These are phyloP conservation scores for Drosophila nr. perissopoda DNA, from an alignment of 2,888 invertebrate species.

Conservation along the genomic window DNA sequence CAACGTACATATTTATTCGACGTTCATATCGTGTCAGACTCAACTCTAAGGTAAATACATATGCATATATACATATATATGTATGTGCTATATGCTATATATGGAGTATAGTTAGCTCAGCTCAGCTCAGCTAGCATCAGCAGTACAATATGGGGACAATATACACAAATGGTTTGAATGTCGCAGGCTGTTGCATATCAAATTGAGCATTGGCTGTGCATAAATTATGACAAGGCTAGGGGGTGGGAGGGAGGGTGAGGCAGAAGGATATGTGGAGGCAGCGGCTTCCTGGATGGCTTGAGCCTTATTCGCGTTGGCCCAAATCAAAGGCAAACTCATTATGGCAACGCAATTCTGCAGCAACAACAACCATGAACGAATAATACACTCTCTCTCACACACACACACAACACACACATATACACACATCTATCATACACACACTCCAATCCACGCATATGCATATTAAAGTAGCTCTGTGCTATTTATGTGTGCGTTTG, in stretches of 20 bases:
- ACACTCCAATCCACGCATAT: slow-evolving; percentile 49
- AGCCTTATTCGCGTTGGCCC: slow-evolving; percentile 53
- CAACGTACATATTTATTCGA: slow-evolving; percentile 29
- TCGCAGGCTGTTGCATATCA: slow-evolving; percentile 66
- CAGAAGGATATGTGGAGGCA: slow-evolving; percentile 11
- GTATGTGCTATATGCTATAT: neutral
- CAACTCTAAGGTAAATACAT: slow-evolving; percentile 60
- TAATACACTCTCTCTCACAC: slow-evolving; percentile 18
- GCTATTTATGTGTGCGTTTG: slow-evolving; percentile 58
- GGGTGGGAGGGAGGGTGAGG: neutral
- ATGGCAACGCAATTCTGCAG: slow-evolving; percentile 49
- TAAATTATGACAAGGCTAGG: slow-evolving; percentile 65
- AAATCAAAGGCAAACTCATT: slow-evolving; percentile 78
- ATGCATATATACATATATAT: slow-evolving; percentile 3
- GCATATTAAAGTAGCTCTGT: slow-evolving; percentile 67
- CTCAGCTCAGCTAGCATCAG: slow-evolving; percentile 35
- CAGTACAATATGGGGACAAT: slow-evolving; percentile 32
- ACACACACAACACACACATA: neutral
- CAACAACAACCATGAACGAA: slow-evolving; percentile 21
- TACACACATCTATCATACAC: slow-evolving; percentile 13
- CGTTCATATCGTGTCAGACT: slow-evolving; percentile 41
- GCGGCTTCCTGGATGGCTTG: slow-evolving; percentile 46
- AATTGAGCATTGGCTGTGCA: slow-evolving; percentile 69
- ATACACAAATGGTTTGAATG: slow-evolving; percentile 66
- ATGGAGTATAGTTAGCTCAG: slow-evolving; percentile 19